phyloP scores from a whole-genome alignment of 35 echinoderm and acorn worm genomes.

The Apostichopus californicus region DNA sequence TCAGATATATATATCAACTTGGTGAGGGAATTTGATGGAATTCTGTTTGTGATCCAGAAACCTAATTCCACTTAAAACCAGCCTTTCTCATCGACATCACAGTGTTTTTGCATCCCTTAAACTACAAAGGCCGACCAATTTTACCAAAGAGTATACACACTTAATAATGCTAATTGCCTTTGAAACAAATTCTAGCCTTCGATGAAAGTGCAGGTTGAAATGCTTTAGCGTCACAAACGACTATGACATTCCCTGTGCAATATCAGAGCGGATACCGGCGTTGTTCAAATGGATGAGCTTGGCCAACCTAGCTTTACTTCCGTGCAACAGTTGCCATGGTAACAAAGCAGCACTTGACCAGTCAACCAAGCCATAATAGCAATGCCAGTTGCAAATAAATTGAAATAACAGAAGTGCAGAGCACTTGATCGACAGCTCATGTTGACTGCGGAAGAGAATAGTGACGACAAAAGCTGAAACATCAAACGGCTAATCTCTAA shows the following conservation, averaged over 20 bases:
- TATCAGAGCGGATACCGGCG: neutral
- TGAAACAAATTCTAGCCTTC: neutral
- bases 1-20: too few species aligned
- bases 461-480: neutral
- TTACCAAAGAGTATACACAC: neutral
- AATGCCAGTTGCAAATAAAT: neutral
- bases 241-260: too few species aligned
- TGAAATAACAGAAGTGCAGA: neutral
- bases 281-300: neutral
- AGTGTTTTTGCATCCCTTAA: neutral
- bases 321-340: neutral
- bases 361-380: neutral
- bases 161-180: neutral
- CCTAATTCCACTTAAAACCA: too few species aligned
- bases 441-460: neutral
- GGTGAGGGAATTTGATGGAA: too few species aligned
- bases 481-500: neutral
- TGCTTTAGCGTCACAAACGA: neutral
- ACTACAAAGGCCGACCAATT: neutral
- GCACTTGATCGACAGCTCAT: neutral
- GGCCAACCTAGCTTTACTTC: neutral
- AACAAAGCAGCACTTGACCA: neutral
- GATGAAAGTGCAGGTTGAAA: neutral
- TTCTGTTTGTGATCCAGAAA: too few species aligned
- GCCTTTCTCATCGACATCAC: too few species aligned